Evolutionary conservation across 1,140 invertebrate species (phyloP).

Genomic region (Drosophila virilis): DNA sequence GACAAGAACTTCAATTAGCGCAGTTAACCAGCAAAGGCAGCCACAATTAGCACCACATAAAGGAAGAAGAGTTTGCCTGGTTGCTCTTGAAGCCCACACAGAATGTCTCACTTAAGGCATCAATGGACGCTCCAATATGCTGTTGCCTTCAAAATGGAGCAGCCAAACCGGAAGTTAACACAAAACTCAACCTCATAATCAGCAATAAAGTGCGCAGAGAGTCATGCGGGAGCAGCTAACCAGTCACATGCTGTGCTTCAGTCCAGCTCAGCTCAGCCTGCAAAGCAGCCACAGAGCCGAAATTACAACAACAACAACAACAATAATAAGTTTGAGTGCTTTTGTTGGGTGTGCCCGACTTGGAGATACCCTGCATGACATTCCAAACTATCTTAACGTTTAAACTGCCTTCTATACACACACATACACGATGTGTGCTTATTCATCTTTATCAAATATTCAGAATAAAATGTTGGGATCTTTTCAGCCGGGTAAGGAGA

Average conservation of each 20-base stretch:
- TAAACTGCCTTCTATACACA: too few species aligned
- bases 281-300: constrained; percentile 46
- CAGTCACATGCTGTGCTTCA: constrained; percentile 27
- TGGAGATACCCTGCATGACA: too few species aligned
- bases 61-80: constrained; percentile 11
- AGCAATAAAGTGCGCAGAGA: constrained; percentile 45
- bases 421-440: too few species aligned
- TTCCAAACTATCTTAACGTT: too few species aligned
- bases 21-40: constrained; percentile 59
- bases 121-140: background rate
- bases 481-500: too few species aligned
- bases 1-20: constrained; percentile 63
- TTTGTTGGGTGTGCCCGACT: too few species aligned
- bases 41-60: constrained; percentile 72
- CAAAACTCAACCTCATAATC: constrained; percentile 64
- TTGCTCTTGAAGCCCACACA: background rate
- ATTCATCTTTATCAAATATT: too few species aligned
- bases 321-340: background rate
- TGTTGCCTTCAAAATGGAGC: constrained; percentile 35
- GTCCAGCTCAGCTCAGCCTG: constrained; percentile 27
- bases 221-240: constrained; percentile 7
- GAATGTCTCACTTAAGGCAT: constrained; percentile 37
- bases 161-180: constrained; percentile 48
- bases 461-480: too few species aligned
- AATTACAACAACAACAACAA: constrained; percentile 32